Evolutionary conservation across 2,797 vertebrate genomes (phyloP).

Genomic region (Otolemur crassicaudatus): DNA sequence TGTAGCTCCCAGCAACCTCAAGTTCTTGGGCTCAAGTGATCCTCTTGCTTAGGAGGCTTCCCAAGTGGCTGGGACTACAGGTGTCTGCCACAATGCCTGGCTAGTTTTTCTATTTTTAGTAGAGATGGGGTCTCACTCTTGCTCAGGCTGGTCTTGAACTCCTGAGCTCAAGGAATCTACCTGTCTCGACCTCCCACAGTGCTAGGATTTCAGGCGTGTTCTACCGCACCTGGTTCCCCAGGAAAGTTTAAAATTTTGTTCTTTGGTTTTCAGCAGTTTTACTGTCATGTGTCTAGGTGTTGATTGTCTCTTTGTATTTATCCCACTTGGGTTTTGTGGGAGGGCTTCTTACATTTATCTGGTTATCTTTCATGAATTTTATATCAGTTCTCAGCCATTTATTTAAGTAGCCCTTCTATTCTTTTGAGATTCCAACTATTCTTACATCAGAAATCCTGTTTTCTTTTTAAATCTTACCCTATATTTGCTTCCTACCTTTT

Average conservation of each 20-base stretch:
- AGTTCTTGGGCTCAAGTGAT: too few species aligned
- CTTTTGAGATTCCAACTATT: background rate
- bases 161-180: too few species aligned
- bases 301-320: background rate
- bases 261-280: slow-evolving; percentile 10
- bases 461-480: background rate
- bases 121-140: too few species aligned
- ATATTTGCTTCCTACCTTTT: background rate
- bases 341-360: background rate
- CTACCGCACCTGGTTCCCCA: background rate
- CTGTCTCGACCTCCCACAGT: too few species aligned
- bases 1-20: too few species aligned
- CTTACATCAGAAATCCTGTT: background rate
- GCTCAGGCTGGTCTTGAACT: too few species aligned
- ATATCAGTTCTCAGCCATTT: background rate
- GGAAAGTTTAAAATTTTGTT: background rate
- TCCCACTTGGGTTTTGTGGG: background rate
- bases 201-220: too few species aligned
- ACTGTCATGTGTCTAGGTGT: background rate
- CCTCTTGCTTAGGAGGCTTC: too few species aligned
- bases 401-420: background rate
- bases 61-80: too few species aligned
- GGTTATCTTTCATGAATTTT: background rate
- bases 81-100: too few species aligned
- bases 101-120: too few species aligned